Base-by-base conservation (phyloP, 2,113 vertebrate species). In the Spea bombifrons region DNA sequence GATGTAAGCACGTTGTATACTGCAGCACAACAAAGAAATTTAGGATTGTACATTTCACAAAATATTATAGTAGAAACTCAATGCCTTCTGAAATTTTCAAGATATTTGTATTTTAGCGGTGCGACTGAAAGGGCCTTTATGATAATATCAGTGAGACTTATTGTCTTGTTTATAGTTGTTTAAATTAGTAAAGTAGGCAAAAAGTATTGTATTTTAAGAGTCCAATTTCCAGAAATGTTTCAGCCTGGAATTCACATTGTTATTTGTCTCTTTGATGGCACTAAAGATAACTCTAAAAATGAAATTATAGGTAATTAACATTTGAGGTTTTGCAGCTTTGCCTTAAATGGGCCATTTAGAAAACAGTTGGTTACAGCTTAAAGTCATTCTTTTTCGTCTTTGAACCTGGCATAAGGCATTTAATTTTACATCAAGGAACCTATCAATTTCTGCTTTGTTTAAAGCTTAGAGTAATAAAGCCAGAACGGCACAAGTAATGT, bases 331-430 rank as follows among this genome's bases (percentile, higher is more conserved):
- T 16, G 59, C 75, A 76, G 66, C 67, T 68, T 7, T 67, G 13
- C 43, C 30, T 10, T 77, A 55, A 44, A 71, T 63, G 17, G 71
- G 75, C 71, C 44, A 77, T 52, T 77, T 77, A 70, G 75, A 70
- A 73, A 79, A 79, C 48, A 79, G 76, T 71, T 73, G 70, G 70
- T 57, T 65, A 73, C 70, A 79, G 61, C 13, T 79, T 15, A 73
- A 66, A 66, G 52, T n/a, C 10, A 16, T 63, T 46, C 13, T 10
- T 47, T 65, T 2, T 8, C 16, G 48, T 78, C 68, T 78, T 71
- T 71, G 68, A 71, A 71, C 46, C 61, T 64, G 66, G 15, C 30
- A 50, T 71, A 77, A 59, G 69, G 15, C 53, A 78, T 71, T 71
- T 69, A 16, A 68, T 46, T 68, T 69, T 15, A 76, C 43, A 61